These are phyloP conservation scores for Cryptosula pallasiana DNA, from an alignment of 2,888 invertebrate genomes.

Conservation along the genomic window DNA sequence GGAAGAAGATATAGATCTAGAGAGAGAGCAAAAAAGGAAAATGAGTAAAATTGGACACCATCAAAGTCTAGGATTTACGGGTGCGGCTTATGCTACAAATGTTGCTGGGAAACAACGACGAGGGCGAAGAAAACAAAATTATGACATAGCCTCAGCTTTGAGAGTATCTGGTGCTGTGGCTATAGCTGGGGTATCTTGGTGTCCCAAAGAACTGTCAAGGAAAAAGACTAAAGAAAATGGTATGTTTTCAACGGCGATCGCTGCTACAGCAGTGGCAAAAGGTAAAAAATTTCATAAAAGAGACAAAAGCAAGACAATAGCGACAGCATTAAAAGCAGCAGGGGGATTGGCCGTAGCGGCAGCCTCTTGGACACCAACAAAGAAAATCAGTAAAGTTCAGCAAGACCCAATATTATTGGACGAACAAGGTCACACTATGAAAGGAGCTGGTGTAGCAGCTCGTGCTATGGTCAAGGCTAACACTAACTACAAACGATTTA, in stretches of 20 bases:
- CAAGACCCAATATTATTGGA: background rate
- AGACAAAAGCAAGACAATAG: background rate
- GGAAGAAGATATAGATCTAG: constrained; percentile 14
- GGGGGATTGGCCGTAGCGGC: background rate
- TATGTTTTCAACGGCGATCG: background rate
- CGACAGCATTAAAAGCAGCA: background rate
- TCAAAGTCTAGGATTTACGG: background rate
- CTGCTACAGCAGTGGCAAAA: background rate
- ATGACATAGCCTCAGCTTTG: background rate
- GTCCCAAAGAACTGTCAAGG: background rate
- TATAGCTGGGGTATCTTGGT: background rate
- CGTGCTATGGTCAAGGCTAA: background rate
- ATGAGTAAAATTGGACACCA: background rate
- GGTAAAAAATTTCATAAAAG: background rate
- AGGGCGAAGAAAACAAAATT: background rate
- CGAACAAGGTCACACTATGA: background rate
- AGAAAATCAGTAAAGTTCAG: background rate
- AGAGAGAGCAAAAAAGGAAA: constrained; percentile 8
- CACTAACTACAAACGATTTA: background rate
- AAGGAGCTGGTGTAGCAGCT: background rate
- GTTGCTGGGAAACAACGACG: background rate
- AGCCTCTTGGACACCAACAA: constrained; percentile 2
- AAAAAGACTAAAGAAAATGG: background rate
- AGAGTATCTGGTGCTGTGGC: background rate
- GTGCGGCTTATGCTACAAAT: too few species aligned